Base-by-base conservation (phyloP, 2,888 invertebrate species). In the Minunthozetes semirufus region DNA sequence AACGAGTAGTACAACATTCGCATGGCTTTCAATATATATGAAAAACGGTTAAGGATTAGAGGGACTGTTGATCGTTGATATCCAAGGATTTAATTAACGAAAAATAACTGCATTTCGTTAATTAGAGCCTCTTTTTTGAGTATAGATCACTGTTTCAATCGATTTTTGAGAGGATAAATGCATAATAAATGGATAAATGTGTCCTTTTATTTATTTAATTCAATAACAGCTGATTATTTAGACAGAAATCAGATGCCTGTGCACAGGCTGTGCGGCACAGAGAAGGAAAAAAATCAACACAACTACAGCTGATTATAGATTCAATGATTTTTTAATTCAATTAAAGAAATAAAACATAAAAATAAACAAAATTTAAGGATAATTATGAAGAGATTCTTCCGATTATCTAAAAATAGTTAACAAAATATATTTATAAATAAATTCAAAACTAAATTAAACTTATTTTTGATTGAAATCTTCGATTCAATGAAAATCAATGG, bases 91-190 rank as follows among this genome's bases (percentile, higher is more conserved):
- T 66, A 66, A 66, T 66, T 66, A 66, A 38, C 4, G 27, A 11
- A 33, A 33, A 33, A 33, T 6, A 11, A 42, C 42, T 42, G 13
- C 11, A 42, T 13, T 50, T 50, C 50, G n/a, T 17, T 50, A 50
- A 50, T 50, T 17, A 50, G 50, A 50, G 42, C 42, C 42, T 42
- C 42, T 42, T 50, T 42, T 50, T 19, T 8, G n/a, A 19, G 50
- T 50, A 5, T n/a, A 50, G 50, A 50, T 27, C 13, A 59, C 1
- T 59, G 29, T 59, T n/a, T 59, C 25, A 25, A 56, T 56, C 56
- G 56, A 56, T 56, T 25, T 56, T 8, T 56, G 13, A 25, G 56
- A 56, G 56, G 56, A 56, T 56, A 56, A 56, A 56, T 56, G n/a
- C n/a, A n/a, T n/a, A n/a, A n/a, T n/a, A n/a, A n/a, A n/a, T n/a